Percentiles rank a stretch among this genome's conserved stretches.
These are phyloP conservation scores for human DNA, from an alignment of 2,113 vertebrate species.

Conservation along the genomic window GRCh38 chr21:32550001-32550500, in stretches of 20 bases:
- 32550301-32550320: constrained; percentile 41
- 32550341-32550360: constrained; percentile 60
- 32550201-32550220: constrained; percentile 51
- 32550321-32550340: constrained; percentile 46
- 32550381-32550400: constrained; percentile 70
- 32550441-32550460: constrained; percentile 77
- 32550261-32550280: constrained; percentile 57
- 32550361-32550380: constrained; percentile 69
- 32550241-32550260: constrained; percentile 49
- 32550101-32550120: constrained; percentile 66
- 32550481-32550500: constrained; percentile 85
- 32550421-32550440: constrained; percentile 62
- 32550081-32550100: background rate
- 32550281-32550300: constrained; percentile 58
- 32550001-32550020: background rate
- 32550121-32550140: constrained; percentile 73
- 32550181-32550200: constrained; percentile 50
- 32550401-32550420: constrained; percentile 82
- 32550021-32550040: background rate
- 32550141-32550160: constrained; percentile 79
- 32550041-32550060: background rate
- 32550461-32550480: constrained; percentile 80
- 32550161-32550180: constrained; percentile 72
- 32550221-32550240: constrained; percentile 68
- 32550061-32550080: accelerated